phyloP scores from a whole-genome alignment of 1,140 invertebrate genomes.

The Hycleus cichorii region DNA sequence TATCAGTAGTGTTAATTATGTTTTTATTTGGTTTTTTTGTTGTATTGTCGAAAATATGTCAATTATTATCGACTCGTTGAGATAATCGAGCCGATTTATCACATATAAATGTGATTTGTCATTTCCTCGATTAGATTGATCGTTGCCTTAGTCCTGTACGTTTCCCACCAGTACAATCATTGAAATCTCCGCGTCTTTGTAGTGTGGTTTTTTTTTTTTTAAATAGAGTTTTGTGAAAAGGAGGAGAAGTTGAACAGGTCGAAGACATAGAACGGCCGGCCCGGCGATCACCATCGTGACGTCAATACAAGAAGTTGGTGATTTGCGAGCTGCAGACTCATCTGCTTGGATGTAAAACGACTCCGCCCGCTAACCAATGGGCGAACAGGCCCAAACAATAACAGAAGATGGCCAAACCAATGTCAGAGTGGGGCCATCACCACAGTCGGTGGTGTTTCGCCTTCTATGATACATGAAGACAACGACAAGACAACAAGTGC shows the following conservation, averaged over 20 bases:
- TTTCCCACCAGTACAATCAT: not conserved
- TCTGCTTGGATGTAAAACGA: constrained; percentile 25
- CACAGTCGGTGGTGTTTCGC: constrained; percentile 28
- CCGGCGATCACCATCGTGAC: constrained; percentile 17
- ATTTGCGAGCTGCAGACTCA: constrained; percentile 35
- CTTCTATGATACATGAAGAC: constrained; percentile 6
- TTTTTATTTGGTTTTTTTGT: too few relatives aligned
- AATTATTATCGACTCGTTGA: too few relatives aligned
- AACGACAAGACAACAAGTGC: constrained; percentile 30
- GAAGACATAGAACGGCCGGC: not conserved
- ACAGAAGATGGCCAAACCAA: constrained; percentile 36
- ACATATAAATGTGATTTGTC: too few relatives aligned
- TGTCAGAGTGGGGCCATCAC: constrained; percentile 32
- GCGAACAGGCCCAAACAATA: constrained; percentile 17
- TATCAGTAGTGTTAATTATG: too few relatives aligned
- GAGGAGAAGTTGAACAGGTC: not conserved
- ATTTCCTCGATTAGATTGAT: too few relatives aligned
- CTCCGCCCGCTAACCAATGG: constrained; percentile 38
- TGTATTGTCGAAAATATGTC: too few relatives aligned
- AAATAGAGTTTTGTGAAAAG: too few relatives aligned
- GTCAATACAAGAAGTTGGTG: constrained; percentile 19
- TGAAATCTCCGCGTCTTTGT: not conserved
- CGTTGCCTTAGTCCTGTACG: too few relatives aligned
- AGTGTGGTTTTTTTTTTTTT: too few relatives aligned
- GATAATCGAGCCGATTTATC: too few relatives aligned